These are phyloP conservation scores for Heliconius aoede DNA, from an alignment of 2,888 invertebrate species.

Conservation along the genomic window DNA sequence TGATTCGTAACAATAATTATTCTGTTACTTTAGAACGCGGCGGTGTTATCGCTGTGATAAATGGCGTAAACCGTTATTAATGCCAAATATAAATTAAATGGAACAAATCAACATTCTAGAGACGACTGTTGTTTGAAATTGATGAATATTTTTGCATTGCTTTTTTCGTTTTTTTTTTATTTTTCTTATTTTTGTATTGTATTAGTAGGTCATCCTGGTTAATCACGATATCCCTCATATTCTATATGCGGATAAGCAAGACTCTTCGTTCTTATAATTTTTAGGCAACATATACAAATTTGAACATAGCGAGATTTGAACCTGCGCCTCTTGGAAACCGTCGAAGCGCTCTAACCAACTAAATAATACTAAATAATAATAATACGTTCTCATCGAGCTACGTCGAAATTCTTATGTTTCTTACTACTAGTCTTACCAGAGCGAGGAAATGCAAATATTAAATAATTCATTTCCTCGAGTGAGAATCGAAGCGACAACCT, in stretches of 20 bases:
- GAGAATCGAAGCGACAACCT: neutral
- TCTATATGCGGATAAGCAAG: too few species aligned
- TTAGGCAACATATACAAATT: too few species aligned
- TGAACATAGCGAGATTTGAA: too few species aligned
- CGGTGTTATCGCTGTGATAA: constrained; percentile 18
- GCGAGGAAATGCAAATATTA: neutral
- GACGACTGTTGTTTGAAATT: neutral
- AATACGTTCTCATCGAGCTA: too few species aligned
- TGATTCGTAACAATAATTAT: neutral
- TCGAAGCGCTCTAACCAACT: too few species aligned
- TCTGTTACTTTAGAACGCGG: neutral
- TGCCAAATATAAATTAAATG: constrained; percentile 12
- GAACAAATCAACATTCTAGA: neutral
- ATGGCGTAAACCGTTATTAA: constrained; percentile 18
- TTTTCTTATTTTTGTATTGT: neutral
- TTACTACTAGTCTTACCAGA: neutral
- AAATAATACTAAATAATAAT: too few species aligned
- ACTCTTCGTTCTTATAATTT: too few species aligned
- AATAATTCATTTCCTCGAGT: neutral
- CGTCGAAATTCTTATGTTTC: too few species aligned
- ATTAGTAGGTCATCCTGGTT: too few species aligned
- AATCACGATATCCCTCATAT: too few species aligned
- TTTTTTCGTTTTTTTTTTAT: neutral
- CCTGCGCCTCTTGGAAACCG: too few species aligned
- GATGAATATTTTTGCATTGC: neutral